A percentile compares a stretch with the other conserved stretches of the same genome.
Evolutionary conservation across 1,140 invertebrate species (phyloP).

Genomic region (Drosophila parvula): DNA sequence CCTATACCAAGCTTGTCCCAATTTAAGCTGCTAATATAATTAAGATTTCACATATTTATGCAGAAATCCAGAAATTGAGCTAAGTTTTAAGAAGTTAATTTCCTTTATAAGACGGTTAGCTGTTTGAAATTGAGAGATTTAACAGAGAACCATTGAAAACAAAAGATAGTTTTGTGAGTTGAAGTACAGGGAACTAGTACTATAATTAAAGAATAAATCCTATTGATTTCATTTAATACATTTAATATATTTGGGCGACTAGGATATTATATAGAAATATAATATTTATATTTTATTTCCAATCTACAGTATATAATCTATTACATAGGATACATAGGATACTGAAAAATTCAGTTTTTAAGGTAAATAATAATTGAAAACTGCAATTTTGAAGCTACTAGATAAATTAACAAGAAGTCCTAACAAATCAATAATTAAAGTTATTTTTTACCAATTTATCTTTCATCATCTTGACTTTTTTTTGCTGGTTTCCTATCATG

Average conservation of each 20-base stretch:
- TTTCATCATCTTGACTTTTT: background rate
- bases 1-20: constrained; percentile 9
- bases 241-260: too few species aligned
- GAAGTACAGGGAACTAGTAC: background rate
- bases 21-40: constrained; percentile 12
- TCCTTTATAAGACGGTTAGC: background rate
- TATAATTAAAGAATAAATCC: background rate
- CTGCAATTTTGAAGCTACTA: too few species aligned
- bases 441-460: background rate
- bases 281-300: background rate
- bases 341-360: background rate
- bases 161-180: background rate
- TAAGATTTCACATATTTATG: background rate
- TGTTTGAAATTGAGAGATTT: background rate
- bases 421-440: background rate
- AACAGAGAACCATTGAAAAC: background rate
- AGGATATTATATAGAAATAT: too few species aligned
- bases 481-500: too few species aligned
- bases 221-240: too few species aligned
- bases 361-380: background rate
- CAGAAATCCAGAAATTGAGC: background rate
- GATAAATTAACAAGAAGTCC: too few species aligned
- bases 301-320: background rate
- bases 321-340: background rate
- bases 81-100: background rate